phyloP scores from a whole-genome alignment of 2,888 invertebrate genomes.

The Oasisia sp. region DNA sequence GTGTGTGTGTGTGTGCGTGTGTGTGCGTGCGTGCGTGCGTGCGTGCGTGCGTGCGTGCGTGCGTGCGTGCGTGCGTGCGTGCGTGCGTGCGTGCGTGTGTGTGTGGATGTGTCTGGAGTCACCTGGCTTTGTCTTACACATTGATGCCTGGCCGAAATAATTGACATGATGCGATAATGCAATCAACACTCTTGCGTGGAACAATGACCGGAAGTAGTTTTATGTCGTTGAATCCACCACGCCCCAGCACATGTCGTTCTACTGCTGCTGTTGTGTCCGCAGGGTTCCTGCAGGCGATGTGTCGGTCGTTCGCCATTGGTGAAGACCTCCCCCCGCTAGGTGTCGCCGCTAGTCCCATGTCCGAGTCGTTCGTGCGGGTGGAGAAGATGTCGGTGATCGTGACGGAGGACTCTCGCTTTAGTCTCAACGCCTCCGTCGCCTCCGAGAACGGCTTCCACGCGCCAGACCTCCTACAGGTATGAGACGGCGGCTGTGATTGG shows the following conservation, averaged over 20 bases:
- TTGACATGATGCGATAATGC: no score
- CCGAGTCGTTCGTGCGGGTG: neutral
- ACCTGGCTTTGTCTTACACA: no score
- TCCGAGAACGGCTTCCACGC: slow-evolving; percentile 7
- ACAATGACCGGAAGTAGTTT: no score
- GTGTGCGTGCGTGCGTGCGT: no score
- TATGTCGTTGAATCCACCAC: no score
- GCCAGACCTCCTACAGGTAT: neutral
- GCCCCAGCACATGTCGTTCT: neutral
- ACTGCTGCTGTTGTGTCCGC: neutral
- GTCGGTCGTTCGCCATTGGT: slow-evolving; percentile 9
- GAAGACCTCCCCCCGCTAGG: neutral
- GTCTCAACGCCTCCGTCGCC: neutral
- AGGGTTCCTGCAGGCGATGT: neutral
- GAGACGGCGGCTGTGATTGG: neutral
- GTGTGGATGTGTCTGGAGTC: no score
- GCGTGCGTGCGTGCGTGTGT: no score
- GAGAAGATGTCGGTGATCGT: neutral
- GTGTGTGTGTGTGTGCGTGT: no score
- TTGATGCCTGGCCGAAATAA: no score
- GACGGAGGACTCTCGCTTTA: neutral
- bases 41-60: no score
- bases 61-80: no score
- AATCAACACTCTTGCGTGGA: no score
- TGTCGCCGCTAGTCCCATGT: slow-evolving; percentile 5